Evolutionary conservation across 2,797 vertebrate species (phyloP).

Genomic region (Ceryle rudis): DNA sequence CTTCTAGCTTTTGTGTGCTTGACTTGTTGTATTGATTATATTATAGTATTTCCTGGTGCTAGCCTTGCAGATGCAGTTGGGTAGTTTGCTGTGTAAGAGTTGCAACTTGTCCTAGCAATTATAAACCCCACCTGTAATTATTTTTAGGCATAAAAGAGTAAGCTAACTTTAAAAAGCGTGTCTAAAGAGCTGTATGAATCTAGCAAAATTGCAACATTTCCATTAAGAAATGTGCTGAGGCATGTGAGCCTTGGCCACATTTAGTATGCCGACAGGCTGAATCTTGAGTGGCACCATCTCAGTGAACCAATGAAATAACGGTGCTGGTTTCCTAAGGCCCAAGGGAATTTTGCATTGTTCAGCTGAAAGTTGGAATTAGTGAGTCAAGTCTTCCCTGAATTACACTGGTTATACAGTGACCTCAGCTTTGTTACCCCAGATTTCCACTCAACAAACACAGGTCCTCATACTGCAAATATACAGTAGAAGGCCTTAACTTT

Average conservation of each 20-base stretch:
- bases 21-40: background rate
- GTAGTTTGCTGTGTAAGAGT: constrained; percentile 20
- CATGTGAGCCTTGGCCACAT: constrained; percentile 13
- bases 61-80: background rate
- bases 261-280: constrained; percentile 45
- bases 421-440: constrained; percentile 20
- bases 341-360: constrained; percentile 27
- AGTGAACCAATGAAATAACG: constrained; percentile 58
- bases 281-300: constrained; percentile 46
- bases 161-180: constrained; percentile 24
- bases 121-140: constrained; percentile 64
- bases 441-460: background rate
- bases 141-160: constrained; percentile 50
- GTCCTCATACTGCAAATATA: background rate
- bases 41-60: background rate
- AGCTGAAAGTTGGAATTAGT: constrained; percentile 42
- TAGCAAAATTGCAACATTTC: constrained; percentile 44
- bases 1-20: background rate
- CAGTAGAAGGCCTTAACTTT: background rate
- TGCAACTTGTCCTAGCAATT: constrained; percentile 51
- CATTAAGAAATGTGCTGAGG: constrained; percentile 59
- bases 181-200: constrained; percentile 20
- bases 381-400: constrained; percentile 33
- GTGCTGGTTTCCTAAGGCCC: constrained; percentile 20
- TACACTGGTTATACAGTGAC: constrained; percentile 10